Conservation (phyloP, 1,140 invertebrate genomes). For the Drosophila sechellia region DNA sequence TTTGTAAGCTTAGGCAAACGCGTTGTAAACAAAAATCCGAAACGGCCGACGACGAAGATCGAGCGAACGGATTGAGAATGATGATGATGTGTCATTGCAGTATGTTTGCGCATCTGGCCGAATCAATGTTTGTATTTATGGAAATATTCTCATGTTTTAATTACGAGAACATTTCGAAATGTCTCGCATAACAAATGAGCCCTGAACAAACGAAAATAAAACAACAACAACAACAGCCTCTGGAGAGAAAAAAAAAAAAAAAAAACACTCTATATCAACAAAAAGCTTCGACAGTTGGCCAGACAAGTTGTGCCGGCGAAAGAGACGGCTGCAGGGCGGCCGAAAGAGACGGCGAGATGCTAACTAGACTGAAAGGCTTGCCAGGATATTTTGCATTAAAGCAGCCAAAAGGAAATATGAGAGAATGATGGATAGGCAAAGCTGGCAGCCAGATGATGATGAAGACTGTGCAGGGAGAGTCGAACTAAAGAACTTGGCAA, state of each 20-base stretch:
- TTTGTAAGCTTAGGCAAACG: constrained; percentile 49
- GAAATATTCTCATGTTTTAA: constrained; percentile 77
- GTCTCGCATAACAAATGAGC: constrained; percentile 60
- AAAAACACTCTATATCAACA: not conserved
- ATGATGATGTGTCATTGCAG: constrained; percentile 45
- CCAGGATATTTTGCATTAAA: constrained; percentile 43
- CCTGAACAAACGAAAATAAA: constrained; percentile 14
- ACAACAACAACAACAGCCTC: not conserved
- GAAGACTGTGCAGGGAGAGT: not conserved
- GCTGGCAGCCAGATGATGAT: constrained; percentile 3
- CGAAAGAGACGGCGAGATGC: constrained; percentile 2
- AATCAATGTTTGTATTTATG: constrained; percentile 61
- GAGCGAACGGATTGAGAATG: constrained; percentile 22
- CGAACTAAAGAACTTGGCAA: constrained; percentile 40
- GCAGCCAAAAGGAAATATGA: constrained; percentile 12
- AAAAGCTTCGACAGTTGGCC: constrained; percentile 47
- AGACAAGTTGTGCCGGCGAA: constrained; percentile 30
- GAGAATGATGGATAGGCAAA: constrained; percentile 28
- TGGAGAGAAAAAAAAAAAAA: constrained; percentile 6
- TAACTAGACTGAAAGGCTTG: constrained; percentile 41
- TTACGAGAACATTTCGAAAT: constrained; percentile 64
- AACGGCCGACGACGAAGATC: constrained; percentile 7
- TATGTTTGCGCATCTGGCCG: constrained; percentile 29
- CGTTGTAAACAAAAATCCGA: constrained; percentile 54
- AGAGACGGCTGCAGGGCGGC: not conserved